These are phyloP conservation scores for Lacerta agilis DNA, from an alignment of 2,797 vertebrate species.

Conservation along the genomic window DNA sequence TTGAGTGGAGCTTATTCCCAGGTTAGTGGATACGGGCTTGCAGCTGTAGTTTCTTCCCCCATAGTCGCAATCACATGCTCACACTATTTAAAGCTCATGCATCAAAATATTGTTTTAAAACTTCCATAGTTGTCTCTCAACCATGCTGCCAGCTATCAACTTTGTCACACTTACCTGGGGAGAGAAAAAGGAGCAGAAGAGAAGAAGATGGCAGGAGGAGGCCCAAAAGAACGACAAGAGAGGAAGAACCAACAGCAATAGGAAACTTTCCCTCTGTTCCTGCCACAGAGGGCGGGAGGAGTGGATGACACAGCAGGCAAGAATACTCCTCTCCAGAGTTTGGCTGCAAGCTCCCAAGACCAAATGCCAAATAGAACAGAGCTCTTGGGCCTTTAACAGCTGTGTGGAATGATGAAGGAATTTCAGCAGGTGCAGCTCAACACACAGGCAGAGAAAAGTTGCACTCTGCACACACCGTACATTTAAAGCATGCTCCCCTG, in stretches of 20 bases:
- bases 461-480: too few relatives aligned
- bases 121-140: neutral
- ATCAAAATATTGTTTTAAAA: neutral
- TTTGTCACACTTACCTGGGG: slow-evolving; percentile 76
- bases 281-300: slow-evolving; percentile 38
- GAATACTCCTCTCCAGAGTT: slow-evolving; percentile 21
- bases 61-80: neutral
- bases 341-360: neutral
- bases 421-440: neutral
- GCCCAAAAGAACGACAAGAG: slow-evolving; percentile 62
- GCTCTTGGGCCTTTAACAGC: neutral
- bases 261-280: slow-evolving; percentile 58
- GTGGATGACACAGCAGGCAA: slow-evolving; percentile 72
- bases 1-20: too few relatives aligned
- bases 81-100: neutral
- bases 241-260: slow-evolving; percentile 47
- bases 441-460: neutral
- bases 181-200: slow-evolving; percentile 47
- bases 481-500: too few relatives aligned
- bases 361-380: neutral
- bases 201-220: slow-evolving; percentile 56
- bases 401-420: neutral
- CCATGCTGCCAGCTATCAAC: slow-evolving; percentile 29
- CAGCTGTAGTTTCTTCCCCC: neutral
- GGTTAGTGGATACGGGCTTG: too few relatives aligned